Percentiles rank a stretch among this genome's conserved stretches.
phyloP scores from a whole-genome alignment of 2,113 vertebrate species.

The Psilopsiagon aurifrons region DNA sequence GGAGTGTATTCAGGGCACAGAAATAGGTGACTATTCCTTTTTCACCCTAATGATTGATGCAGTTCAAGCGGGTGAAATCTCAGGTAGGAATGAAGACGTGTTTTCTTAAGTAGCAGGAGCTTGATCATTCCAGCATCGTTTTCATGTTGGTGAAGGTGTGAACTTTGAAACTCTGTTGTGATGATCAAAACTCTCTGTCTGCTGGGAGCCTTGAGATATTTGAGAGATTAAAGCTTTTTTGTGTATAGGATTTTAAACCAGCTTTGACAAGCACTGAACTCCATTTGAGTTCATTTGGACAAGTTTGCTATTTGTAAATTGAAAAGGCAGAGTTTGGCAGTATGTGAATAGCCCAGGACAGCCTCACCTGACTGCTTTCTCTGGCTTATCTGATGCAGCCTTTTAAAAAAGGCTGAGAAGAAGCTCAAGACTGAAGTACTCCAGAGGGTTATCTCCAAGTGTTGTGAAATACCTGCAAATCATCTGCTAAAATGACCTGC shows the following conservation, averaged over 20 bases:
- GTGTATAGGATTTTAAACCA: background rate
- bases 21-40: background rate
- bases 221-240: background rate
- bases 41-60: background rate
- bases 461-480: slow-evolving; percentile 53
- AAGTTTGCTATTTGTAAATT: background rate
- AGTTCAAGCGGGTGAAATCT: background rate
- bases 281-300: background rate
- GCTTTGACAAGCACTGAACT: background rate
- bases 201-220: background rate
- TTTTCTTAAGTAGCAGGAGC: background rate
- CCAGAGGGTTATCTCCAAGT: slow-evolving; percentile 12
- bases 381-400: slow-evolving; percentile 19
- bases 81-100: background rate
- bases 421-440: slow-evolving; percentile 2
- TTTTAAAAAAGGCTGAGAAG: background rate
- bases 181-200: background rate
- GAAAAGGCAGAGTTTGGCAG: background rate
- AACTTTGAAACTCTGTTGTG: background rate
- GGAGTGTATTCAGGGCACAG: background rate
- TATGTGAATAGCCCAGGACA: background rate
- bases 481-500: slow-evolving; percentile 51
- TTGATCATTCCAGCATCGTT: background rate
- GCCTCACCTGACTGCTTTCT: slow-evolving; percentile 37
- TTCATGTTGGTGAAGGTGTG: background rate